phyloP scores from a whole-genome alignment of 2,113 vertebrate species.

The Chionomys nivalis region DNA sequence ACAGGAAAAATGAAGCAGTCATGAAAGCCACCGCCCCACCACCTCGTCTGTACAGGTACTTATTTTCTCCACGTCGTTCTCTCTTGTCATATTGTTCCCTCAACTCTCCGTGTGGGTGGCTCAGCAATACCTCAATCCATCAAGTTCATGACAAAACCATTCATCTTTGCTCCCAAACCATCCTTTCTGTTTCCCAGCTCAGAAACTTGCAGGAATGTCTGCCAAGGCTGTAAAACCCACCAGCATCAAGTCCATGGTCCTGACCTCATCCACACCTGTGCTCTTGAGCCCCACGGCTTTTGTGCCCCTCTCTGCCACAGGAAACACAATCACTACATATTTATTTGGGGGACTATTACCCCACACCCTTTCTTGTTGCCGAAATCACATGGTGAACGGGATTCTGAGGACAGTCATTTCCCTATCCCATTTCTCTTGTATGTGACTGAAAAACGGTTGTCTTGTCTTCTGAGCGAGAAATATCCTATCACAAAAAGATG shows the following conservation, averaged over 20 bases:
- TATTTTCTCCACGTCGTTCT: not conserved
- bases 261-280: not conserved
- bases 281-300: not conserved
- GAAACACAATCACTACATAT: accelerated
- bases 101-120: not conserved
- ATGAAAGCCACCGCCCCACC: not conserved
- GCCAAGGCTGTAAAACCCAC: not conserved
- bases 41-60: not conserved
- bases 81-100: not conserved
- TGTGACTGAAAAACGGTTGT: not conserved
- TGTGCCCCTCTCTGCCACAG: not conserved
- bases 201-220: not conserved
- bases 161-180: not conserved
- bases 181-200: not conserved
- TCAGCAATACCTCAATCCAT: not conserved
- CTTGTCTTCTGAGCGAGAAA: not conserved
- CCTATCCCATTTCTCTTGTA: not conserved
- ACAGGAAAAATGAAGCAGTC: not conserved
- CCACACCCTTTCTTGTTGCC: not conserved
- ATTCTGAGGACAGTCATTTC: not conserved
- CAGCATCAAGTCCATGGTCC: not conserved
- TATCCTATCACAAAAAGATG: not conserved
- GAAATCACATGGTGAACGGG: not conserved
- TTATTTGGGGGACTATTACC: not conserved
- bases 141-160: not conserved